Conservation (phyloP, 1,140 invertebrate species). For the Drosophila nebulosa region DNA sequence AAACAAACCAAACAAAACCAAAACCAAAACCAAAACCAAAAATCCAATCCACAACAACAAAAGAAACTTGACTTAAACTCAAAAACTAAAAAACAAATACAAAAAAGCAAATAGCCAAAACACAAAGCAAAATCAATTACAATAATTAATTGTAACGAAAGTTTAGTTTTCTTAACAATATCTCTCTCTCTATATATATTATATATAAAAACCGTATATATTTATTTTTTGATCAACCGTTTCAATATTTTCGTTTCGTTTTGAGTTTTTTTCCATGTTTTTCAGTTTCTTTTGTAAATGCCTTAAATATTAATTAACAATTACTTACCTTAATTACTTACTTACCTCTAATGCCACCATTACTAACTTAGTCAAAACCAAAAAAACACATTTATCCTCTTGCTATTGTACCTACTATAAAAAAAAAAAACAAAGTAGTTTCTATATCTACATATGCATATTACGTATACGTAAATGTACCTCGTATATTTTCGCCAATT, state of each 20-base stretch:
- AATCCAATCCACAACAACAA: not conserved
- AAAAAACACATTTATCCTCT: not conserved
- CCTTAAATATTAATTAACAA: too few relatives aligned
- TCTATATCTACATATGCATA: slow-evolving; percentile 17
- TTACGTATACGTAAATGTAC: slow-evolving; percentile 22
- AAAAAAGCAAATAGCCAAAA: too few relatives aligned
- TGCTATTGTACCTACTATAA: not conserved
- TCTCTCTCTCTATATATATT: slow-evolving; percentile 20
- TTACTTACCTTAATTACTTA: not conserved
- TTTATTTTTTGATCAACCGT: not conserved
- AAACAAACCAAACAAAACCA: slow-evolving; percentile 26
- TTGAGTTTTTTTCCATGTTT: not conserved
- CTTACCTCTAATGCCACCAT: not conserved
- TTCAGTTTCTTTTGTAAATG: not conserved
- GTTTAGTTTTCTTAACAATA: not conserved
- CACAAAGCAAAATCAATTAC: slow-evolving; percentile 9
- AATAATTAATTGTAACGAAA: slow-evolving; percentile 7
- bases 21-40: slow-evolving; percentile 24
- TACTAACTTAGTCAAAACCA: not conserved
- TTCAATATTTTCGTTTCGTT: not conserved
- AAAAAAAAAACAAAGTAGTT: not conserved
- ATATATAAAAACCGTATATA: not conserved
- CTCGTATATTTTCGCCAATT: slow-evolving; percentile 9
- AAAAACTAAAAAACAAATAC: not conserved
- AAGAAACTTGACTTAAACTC: not conserved